Base-by-base conservation (phyloP, 2,797 vertebrate species). In the Sebastiscus albofasciatus region DNA sequence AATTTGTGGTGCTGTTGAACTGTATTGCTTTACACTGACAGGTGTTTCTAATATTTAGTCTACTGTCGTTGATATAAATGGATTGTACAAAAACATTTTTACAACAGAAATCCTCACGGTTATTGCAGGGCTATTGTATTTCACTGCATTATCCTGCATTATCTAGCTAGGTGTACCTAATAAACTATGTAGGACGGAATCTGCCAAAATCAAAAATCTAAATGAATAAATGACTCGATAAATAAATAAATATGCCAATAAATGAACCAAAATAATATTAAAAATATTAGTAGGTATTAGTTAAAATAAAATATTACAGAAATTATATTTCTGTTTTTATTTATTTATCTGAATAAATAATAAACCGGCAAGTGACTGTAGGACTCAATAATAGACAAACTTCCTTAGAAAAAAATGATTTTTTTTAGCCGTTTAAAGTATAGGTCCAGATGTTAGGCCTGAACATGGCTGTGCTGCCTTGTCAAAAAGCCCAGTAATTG, bases 121-220 rank as follows among this genome's bases (percentile, higher is more conserved):
- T 49, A 49, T 49, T 49, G 42, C 16, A 49, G 0, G 46, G 16
- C 46, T 49, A 18, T 0, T 49, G 46, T 18, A 49, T 49, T 20
- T 49, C 0, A 49, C 18, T 49, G 16, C 18, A 49, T 49, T 20
- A 49, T 18, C 46, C 3, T 49, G 39, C 2, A 42, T 42, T 42
- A 42, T 42, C 5, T 46, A 46, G 24, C 29, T 56, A 56, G 14
- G 0, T 56, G 54, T 27, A 12, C 3, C 14, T 39, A 70, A 58
- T 34, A 39, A 27, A 58, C 22, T 34, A 49, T 46, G 39, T 0
- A 0, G 42, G 42, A 46, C 6, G 3, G 1, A 46, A 18, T 16
- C 42, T 46, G 42, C 42, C 42, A 46, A 16, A 42, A 16, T 42
- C 1, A 16, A 46, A 46, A 46, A 46, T 46, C 0, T 0, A 46